Base-by-base conservation (phyloP, 92 coral and sea anemone genomes). In the Zoanthus sansibaricus region DNA sequence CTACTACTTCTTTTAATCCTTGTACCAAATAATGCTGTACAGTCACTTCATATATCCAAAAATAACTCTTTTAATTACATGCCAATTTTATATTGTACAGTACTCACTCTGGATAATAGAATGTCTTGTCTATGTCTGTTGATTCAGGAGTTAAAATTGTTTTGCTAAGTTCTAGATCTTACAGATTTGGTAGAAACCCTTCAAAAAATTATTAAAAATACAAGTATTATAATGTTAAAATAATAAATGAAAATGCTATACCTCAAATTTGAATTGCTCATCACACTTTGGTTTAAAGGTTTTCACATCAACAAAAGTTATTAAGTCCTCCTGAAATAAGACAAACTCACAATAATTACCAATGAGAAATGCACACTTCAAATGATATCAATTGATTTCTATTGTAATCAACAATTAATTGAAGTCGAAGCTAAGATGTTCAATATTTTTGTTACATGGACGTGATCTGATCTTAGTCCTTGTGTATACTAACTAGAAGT, bases 181-280 rank as follows among this genome's bases (percentile, higher is more conserved):
- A 0, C 0, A 25, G 25, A 25, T 25, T 25, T 25, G 25, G 0
- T 25, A 37, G 42, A 37, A 37, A 37, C 42, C 42, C 42, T 37
- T 37, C 1, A 37, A 37, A 37, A 37, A 2, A 4, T 37, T 2
- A 25, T 37, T 37, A 4, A 37, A 37, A 37, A 37, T 37, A 37
- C 4, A 37, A 37, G 2, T 37, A 37, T 25, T 25, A 25, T 25
- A 25, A 25, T 37, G 42, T 37, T 37, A 37, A 37, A 37, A 1
- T 37, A 37, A 37, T 37, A 37, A 37, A 37, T 37, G 4, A 68
- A 68, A 33, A 68, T 68, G 72, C 14, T 11, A 15, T 49, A 97
- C 99, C 93, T 97, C 99, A 93, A 95, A 97, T 86, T 95, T 95
- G 82, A 97, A 97, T 72, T 97, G 99, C 89, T 97, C 99, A 79